Evolutionary conservation across 2,113 vertebrate genomes (phyloP).

Genomic region (Cynocephalus volans): DNA sequence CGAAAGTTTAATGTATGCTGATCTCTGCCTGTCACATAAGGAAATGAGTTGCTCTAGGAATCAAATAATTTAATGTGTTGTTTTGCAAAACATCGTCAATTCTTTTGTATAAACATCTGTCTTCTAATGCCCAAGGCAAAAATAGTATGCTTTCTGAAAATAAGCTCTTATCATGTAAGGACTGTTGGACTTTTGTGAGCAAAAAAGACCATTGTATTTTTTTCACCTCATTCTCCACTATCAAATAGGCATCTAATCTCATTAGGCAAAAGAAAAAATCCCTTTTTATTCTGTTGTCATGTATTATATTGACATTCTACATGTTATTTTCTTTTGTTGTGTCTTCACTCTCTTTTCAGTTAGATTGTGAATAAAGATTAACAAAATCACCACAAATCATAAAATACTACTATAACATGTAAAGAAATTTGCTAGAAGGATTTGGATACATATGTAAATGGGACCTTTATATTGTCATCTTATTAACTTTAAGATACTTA

Average conservation of each 20-base stretch:
- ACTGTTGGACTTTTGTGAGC: not conserved
- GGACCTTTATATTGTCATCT: not conserved
- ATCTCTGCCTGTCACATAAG: not conserved
- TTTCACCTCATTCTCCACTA: not conserved
- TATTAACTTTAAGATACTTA: not conserved
- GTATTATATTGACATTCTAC: not conserved
- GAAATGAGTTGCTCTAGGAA: not conserved
- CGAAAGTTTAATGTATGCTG: not conserved
- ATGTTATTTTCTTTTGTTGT: not conserved
- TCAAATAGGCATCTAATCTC: not conserved
- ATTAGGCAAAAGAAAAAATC: not conserved
- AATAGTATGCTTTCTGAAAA: not conserved
- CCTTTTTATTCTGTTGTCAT: not conserved
- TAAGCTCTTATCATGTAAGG: not conserved
- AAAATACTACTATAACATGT: not conserved
- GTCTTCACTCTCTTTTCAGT: no score
- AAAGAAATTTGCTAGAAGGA: not conserved
- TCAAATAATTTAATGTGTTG: not conserved
- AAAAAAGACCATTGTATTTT: not conserved
- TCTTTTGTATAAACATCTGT: not conserved
- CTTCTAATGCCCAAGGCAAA: slow-evolving; percentile 32
- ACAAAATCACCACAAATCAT: not conserved
- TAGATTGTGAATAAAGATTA: not conserved
- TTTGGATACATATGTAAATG: not conserved
- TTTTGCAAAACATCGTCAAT: slow-evolving; percentile 49